Evolutionary conservation across 2,113 vertebrate species (phyloP), one percentile per base, ranked within the genome.

Genomic region (Amphiprion percula): DNA sequence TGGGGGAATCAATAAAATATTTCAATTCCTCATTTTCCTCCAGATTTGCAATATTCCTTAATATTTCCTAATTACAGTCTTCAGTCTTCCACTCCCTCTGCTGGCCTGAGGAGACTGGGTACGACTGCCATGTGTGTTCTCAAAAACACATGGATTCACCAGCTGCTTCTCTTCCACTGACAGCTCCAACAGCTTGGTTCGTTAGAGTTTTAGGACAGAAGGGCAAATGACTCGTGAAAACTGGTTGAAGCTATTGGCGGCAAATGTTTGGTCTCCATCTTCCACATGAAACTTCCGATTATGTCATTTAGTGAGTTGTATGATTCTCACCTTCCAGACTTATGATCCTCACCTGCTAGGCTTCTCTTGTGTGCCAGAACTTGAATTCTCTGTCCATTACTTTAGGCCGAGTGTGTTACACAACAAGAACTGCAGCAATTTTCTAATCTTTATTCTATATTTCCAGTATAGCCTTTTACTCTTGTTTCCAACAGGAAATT

Each of bases 141-240:
- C 72, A 72, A 66, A 82, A 86, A 67, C 79, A 79, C 84, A 82
- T 59, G 70, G 61, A 82, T 59, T 41, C 55, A 82, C 65, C 79
- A 79, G 79, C 84, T 68, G 84, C 75, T 66, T 74, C 59, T 70
- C 70, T 74, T 67, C 30, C 59, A 66, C 49, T 46, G 64, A 68
- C 84, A 55, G 84, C 66, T n/a, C 66, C 61, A n/a, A 63, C 44
- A 74, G 53, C n/a, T 53, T 30, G 3, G 24, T 46, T 59, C 28
- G 50, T 37, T 28, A 12, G 53, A 64, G 41, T 61, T 80, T 66
- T 19, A 58, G 47, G 79, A 76, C 67, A 63, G 33, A 79, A 79
- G 55, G 46, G 66, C 76, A 74, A 50, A n/a, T 19, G 60, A 59
- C 47, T 59, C 53, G 49, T 66, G 37, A 64, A 70, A 70, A 69